Conservation (phyloP, 2,888 invertebrate species). For the Hirudinaria manillensis region DNA sequence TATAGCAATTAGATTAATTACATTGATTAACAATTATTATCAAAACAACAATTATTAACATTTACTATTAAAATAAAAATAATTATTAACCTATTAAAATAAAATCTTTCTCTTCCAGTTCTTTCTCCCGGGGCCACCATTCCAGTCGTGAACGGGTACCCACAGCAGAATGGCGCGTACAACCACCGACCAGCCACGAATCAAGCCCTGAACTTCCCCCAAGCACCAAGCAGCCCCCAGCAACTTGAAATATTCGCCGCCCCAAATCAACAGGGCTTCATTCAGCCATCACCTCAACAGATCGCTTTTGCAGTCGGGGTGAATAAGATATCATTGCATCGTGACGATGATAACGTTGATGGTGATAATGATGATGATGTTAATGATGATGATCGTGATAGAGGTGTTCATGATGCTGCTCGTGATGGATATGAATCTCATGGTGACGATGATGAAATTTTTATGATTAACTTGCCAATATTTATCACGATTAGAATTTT, state of each 20-base stretch:
- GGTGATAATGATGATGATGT: not conserved
- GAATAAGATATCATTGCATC: not conserved
- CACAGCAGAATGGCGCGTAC: constrained; percentile 8
- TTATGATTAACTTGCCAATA: not conserved
- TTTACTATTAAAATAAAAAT: too few species aligned
- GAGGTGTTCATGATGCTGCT: not conserved
- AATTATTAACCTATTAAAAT: too few species aligned
- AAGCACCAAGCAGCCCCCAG: constrained; percentile 13
- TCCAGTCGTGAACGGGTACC: constrained; percentile 27
- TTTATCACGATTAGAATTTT: not conserved
- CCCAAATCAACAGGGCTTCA: not conserved
- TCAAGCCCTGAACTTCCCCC: not conserved
- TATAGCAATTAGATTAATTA: too few species aligned
- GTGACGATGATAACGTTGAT: not conserved
- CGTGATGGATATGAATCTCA: not conserved
- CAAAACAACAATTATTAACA: too few species aligned
- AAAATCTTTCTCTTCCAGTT: constrained; percentile 5
- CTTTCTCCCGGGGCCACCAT: constrained; percentile 16
- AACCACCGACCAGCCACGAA: constrained; percentile 15
- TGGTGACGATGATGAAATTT: not conserved
- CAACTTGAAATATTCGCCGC: constrained; percentile 12
- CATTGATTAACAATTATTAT: too few species aligned
- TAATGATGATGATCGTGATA: not conserved
- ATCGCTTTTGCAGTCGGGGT: constrained; percentile 29
- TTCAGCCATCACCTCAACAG: constrained; percentile 12